Base-by-base conservation (phyloP, 2,888 invertebrate species). In the Pecten maximus region DNA sequence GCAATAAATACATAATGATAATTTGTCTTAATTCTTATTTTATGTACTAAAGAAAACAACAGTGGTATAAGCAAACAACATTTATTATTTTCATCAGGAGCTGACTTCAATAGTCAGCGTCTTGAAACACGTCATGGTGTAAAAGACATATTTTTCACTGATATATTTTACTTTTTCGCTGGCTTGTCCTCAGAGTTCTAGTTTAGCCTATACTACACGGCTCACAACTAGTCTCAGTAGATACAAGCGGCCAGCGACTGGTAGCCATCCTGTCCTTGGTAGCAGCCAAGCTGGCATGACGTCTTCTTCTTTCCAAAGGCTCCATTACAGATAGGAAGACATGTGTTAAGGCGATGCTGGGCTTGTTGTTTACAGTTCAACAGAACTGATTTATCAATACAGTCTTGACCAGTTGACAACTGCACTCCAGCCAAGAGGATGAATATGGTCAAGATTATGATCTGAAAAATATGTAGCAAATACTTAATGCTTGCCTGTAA, bases 261-360 rank as follows among this genome's bases (percentile, higher is more conserved):
- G 28, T 28, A 74, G 16, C 74, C 74, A 6, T 74, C 74, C 3
- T 1, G 74, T 28, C 74, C 74, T 35, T 74, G 35, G 15, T 74
- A 74, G 74, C 74, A 74, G 0, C 23, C 23, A 6, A 74, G 12
- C 35, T 74, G 28, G 6, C 74, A 74, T 0, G 74, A 28, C 0
- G 74, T 74, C 35, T 74, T 74, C 35, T 74, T 74, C 74, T 74
- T 74, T 0, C 74, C 74, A 35, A 74, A 74, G 74, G 74, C 74
- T 8, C 74, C 74, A 74, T 74, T 16, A 74, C 74, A 74, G 0
- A 74, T 35, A 3, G 28, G 35, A 12, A 74, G 4, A 15, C 74
- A 74, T 0, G 8, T 35, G 74, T 35, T 74, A 6, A 74, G 74
- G 16, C 35, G 74, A 35, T 35, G 12, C 35, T 74, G 28, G 28